Percentiles rank a stretch among this genome's conserved stretches.
These are phyloP conservation scores for Cossypha dichroa DNA, from an alignment of 2,797 vertebrate genomes.

Conservation along the genomic window DNA sequence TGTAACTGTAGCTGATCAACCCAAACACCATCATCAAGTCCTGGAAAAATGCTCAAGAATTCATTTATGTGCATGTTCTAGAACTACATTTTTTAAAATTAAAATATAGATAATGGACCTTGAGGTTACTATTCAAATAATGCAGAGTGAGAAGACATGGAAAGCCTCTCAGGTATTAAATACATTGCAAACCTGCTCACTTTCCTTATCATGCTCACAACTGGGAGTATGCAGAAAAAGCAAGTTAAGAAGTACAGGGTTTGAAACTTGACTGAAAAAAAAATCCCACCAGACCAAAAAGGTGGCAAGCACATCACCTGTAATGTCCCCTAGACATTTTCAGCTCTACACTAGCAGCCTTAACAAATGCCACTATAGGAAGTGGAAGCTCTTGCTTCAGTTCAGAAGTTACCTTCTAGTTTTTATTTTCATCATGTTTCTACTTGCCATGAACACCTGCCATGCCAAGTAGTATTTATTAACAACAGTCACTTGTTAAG, in stretches of 20 bases:
- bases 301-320: neutral
- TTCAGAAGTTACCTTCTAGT: neutral
- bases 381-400: neutral
- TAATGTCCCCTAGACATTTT: neutral
- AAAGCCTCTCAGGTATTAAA: neutral
- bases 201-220: neutral
- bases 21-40: neutral
- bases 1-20: neutral
- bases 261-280: neutral
- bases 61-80: neutral
- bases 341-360: neutral
- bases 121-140: neutral
- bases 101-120: neutral
- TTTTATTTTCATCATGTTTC: neutral
- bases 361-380: fast-evolving
- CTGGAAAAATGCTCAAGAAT: neutral
- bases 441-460: neutral
- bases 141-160: neutral
- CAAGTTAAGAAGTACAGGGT: fast-evolving
- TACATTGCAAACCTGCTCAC: neutral
- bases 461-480: neutral
- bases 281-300: neutral
- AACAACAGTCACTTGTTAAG: neutral
- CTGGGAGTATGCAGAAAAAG: neutral
- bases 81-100: neutral